A percentile compares a stretch with the other conserved stretches of the same genome.
Evolutionary conservation across 2,113 vertebrate genomes (phyloP).

Genomic region (Parotia lawesii): DNA sequence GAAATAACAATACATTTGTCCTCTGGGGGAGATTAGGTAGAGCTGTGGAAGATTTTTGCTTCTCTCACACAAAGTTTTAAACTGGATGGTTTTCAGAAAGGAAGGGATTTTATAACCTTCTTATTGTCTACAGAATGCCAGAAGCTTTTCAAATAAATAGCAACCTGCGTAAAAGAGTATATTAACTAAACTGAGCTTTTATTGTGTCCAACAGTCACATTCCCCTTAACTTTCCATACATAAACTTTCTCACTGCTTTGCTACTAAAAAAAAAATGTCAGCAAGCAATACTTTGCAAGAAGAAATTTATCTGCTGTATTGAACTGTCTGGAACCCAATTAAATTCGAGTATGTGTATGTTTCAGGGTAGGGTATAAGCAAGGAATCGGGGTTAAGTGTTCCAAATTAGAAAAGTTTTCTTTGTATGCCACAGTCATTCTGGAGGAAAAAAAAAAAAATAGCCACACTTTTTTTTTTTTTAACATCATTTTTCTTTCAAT

Average conservation of each 20-base stretch:
- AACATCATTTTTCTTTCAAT: not conserved
- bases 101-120: constrained; percentile 61
- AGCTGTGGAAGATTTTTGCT: not conserved
- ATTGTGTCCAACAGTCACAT: constrained; percentile 23
- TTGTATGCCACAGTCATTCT: not conserved
- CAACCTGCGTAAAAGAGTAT: constrained; percentile 62
- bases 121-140: constrained; percentile 69
- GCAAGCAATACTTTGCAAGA: not conserved
- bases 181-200: constrained; percentile 67
- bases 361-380: not conserved
- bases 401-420: not conserved
- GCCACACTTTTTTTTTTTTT: not conserved
- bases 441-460: not conserved
- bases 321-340: constrained; percentile 9
- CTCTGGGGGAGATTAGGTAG: constrained; percentile 6
- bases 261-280: not conserved
- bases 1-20: not conserved
- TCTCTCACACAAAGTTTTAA: constrained; percentile 2
- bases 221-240: not conserved
- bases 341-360: not conserved
- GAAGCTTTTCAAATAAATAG: constrained; percentile 70
- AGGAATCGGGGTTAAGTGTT: constrained; percentile 8
- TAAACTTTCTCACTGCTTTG: constrained; percentile 20
- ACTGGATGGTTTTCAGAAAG: constrained; percentile 53
- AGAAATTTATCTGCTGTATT: constrained; percentile 41